These are phyloP conservation scores for Aleiodes alternator DNA, from an alignment of 2,888 invertebrate species.

Conservation along the genomic window DNA sequence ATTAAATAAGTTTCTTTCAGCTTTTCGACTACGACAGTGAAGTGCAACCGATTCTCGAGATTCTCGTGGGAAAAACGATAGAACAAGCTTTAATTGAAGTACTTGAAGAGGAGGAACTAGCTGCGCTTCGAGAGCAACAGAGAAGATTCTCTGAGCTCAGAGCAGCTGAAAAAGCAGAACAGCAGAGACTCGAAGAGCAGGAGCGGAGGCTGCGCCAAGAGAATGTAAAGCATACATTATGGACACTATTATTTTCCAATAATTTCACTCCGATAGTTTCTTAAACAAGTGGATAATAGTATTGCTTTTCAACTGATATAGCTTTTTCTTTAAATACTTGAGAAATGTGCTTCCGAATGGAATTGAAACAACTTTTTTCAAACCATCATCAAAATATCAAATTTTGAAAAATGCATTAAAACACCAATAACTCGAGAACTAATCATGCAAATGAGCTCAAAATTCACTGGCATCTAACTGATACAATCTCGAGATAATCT, in stretches of 20 bases:
- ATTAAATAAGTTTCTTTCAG: slow-evolving; percentile 71
- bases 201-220: slow-evolving; percentile 83
- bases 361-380: too few species aligned
- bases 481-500: too few species aligned
- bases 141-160: slow-evolving; percentile 83
- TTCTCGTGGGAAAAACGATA: slow-evolving; percentile 91
- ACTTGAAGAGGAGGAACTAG: slow-evolving; percentile 94
- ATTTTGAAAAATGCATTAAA: too few species aligned
- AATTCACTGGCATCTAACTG: too few species aligned
- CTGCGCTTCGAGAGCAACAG: slow-evolving; percentile 87
- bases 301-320: too few species aligned
- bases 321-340: too few species aligned
- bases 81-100: slow-evolving; percentile 94
- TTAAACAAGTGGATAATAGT: too few species aligned
- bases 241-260: not conserved
- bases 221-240: slow-evolving; percentile 76
- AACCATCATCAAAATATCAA: too few species aligned
- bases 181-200: slow-evolving; percentile 87
- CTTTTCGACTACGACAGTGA: slow-evolving; percentile 95
- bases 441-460: too few species aligned
- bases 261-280: not conserved
- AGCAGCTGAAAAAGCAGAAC: slow-evolving; percentile 89
- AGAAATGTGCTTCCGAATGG: too few species aligned
- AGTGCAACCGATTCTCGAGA: slow-evolving; percentile 92
- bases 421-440: too few species aligned